Conservation (phyloP, 92 coral and sea anemone genomes). For the Nematostella vectensis region DNA sequence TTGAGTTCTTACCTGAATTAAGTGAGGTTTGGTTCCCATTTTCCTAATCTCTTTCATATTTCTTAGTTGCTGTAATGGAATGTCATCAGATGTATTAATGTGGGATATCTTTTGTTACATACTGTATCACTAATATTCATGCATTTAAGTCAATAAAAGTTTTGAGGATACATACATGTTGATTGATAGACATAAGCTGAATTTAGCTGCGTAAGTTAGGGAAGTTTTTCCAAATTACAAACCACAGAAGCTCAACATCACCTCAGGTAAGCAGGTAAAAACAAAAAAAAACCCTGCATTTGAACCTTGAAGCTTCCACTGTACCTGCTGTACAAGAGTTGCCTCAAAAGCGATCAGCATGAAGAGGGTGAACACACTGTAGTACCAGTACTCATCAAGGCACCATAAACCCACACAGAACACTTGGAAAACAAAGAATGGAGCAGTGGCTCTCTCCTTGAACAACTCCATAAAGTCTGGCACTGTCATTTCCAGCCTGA, state of each 20-base stretch:
- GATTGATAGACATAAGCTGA: too few relatives aligned
- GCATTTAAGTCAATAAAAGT: too few relatives aligned
- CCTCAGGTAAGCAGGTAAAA: too few relatives aligned
- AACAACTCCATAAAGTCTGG: slow-evolving; percentile 92
- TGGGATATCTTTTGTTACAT: too few relatives aligned
- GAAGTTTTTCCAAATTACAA: too few relatives aligned
- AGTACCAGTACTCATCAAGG: slow-evolving; percentile 98
- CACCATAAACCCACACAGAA: slow-evolving; percentile 99
- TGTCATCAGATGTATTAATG: too few relatives aligned
- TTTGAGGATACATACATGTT: too few relatives aligned
- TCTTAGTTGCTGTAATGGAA: slow-evolving; percentile 89
- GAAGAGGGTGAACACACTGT: slow-evolving; percentile 89
- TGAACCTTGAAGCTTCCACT: too few relatives aligned
- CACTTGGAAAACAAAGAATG: slow-evolving; percentile 99
- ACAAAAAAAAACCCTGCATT: too few relatives aligned
- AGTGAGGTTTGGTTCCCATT: slow-evolving; percentile 88
- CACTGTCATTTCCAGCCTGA: slow-evolving; percentile 84
- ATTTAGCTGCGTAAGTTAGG: too few relatives aligned
- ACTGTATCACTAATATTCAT: too few relatives aligned
- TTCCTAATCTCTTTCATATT: slow-evolving; percentile 96
- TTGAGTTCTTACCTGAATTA: slow-evolving; percentile 56
- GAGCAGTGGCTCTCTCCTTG: slow-evolving; percentile 92
- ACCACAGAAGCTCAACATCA: too few relatives aligned
- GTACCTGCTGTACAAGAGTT: slow-evolving; percentile 94
- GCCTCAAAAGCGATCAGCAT: slow-evolving; percentile 99